A percentile compares a stretch with the other conserved stretches of the same genome.
phyloP scores from a whole-genome alignment of 1,140 invertebrate species.

The Eufriesea mexicana region DNA sequence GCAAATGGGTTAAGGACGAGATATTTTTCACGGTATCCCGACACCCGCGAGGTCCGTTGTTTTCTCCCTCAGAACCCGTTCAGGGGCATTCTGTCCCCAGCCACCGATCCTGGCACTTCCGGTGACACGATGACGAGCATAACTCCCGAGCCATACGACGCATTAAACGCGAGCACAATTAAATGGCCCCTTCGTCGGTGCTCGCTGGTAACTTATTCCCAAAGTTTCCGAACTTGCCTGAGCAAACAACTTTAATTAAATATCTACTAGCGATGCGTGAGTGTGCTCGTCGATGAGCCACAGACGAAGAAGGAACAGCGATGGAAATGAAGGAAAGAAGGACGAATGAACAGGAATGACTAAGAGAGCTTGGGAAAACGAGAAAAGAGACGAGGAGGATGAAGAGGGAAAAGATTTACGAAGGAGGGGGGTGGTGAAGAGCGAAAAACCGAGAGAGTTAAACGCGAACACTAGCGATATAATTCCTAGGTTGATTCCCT shows the following conservation, averaged over 20 bases:
- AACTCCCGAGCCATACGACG: slow-evolving; percentile 64
- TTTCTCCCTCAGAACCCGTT: background rate
- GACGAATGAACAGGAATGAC: slow-evolving; percentile 12
- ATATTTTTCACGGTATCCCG: background rate
- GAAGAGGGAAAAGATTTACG: background rate
- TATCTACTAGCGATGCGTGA: slow-evolving; percentile 68
- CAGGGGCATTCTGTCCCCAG: background rate
- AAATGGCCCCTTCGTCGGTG: slow-evolving; percentile 67
- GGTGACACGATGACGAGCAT: slow-evolving; percentile 64
- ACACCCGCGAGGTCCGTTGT: background rate
- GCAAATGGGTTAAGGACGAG: slow-evolving; percentile 39
- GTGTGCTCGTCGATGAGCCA: slow-evolving; percentile 20
- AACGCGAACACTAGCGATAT: slow-evolving; percentile 43
- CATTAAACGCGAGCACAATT: slow-evolving; percentile 73
- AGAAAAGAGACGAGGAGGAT: background rate
- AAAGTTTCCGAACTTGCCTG: slow-evolving; percentile 75
- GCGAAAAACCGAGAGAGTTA: background rate
- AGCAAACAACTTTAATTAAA: slow-evolving; percentile 81
- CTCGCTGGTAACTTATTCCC: slow-evolving; percentile 74
- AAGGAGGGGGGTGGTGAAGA: background rate
- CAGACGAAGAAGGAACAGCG: slow-evolving; percentile 39
- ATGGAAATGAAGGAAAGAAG: slow-evolving; percentile 24
- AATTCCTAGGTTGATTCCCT: slow-evolving; percentile 73
- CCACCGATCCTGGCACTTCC: slow-evolving; percentile 47
- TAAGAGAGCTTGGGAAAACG: too few relatives aligned